phyloP scores from a whole-genome alignment of 2,113 vertebrate species.

The Podiceps cristatus region DNA sequence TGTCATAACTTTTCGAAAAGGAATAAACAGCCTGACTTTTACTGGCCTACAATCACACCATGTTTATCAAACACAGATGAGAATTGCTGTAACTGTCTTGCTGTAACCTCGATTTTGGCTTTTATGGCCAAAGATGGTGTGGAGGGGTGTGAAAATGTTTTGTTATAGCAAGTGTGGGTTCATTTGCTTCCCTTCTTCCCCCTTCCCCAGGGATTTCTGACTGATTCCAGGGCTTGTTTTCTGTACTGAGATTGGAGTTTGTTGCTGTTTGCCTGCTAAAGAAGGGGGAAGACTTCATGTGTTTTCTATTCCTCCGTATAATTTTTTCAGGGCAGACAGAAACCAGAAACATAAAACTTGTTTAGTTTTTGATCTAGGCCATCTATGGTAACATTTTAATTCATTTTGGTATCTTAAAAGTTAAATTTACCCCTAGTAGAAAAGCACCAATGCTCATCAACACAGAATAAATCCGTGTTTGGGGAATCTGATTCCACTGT shows the following conservation, averaged over 20 bases:
- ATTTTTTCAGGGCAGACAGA: neutral
- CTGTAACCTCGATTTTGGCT: neutral
- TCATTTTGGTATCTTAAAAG: neutral
- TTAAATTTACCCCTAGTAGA: neutral
- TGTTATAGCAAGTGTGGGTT: neutral
- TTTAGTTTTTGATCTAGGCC: neutral
- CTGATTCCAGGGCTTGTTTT: neutral
- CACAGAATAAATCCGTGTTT: neutral
- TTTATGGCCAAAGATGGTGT: neutral
- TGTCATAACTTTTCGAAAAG: neutral
- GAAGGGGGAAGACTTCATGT: neutral
- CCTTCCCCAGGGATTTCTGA: neutral
- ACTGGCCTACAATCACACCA: neutral
- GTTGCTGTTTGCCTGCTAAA: neutral
- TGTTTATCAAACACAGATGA: constrained; percentile 11
- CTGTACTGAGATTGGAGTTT: neutral
- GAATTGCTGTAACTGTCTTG: constrained; percentile 11
- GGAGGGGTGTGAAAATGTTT: neutral
- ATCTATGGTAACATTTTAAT: neutral
- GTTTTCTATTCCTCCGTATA: neutral
- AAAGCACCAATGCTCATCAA: neutral
- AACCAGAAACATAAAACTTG: neutral
- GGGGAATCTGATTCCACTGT: neutral
- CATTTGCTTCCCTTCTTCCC: neutral
- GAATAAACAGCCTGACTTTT: constrained; percentile 40